Percentiles rank a stretch among this genome's conserved stretches.
Evolutionary conservation across 2,113 vertebrate genomes (phyloP).

Genomic region (Dissostichus mawsoni): DNA sequence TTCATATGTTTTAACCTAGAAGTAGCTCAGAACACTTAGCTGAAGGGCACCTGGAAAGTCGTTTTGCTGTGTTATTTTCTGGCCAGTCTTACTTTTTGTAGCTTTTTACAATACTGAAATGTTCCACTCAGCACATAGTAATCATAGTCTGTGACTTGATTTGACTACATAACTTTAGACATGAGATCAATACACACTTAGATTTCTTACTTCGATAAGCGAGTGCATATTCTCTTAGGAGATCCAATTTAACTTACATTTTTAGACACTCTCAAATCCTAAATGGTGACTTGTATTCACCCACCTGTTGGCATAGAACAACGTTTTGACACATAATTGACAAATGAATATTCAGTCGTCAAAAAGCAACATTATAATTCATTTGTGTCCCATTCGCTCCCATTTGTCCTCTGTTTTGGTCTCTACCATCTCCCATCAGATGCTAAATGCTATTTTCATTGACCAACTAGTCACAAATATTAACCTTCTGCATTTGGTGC

Average conservation of each 20-base stretch:
- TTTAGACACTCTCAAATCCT: background rate
- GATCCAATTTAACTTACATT: background rate
- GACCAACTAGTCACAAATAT: too few relatives aligned
- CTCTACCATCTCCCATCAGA: background rate
- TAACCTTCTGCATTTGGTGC: background rate
- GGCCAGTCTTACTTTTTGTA: background rate
- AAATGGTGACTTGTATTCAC: background rate
- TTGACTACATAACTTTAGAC: too few relatives aligned
- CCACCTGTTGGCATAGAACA: background rate
- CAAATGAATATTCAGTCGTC: background rate
- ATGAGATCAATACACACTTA: too few relatives aligned
- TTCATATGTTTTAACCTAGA: slow-evolving; percentile 13
- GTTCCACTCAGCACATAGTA: too few relatives aligned
- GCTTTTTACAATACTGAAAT: background rate
- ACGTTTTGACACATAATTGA: background rate
- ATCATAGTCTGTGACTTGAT: too few relatives aligned
- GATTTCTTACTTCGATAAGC: background rate
- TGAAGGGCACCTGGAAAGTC: slow-evolving; percentile 3
- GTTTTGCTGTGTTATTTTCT: background rate
- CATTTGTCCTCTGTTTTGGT: background rate
- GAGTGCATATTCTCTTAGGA: background rate
- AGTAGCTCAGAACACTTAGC: background rate
- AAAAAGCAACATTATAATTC: background rate
- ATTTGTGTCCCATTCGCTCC: background rate
- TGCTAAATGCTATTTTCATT: too few relatives aligned